Evolutionary conservation across 2,888 invertebrate species (phyloP), one percentile per base, ranked within the genome.

Genomic region (Phyto melanocephala): DNA sequence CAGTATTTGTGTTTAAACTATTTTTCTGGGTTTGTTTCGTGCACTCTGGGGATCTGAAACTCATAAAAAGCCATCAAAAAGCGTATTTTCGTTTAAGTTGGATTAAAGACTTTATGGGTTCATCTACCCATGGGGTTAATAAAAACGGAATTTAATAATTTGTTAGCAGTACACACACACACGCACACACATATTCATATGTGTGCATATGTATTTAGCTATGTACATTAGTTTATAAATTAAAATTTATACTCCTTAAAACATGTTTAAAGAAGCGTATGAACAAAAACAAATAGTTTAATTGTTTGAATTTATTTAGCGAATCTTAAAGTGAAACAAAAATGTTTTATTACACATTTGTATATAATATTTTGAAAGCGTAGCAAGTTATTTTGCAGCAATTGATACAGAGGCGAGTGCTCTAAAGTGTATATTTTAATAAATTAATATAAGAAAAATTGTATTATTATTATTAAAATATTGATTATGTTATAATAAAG

Each of bases 31-130:
- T 56, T 56, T 52, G 47, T 60, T 45, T 45, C 45, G 45, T 65
- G 20, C 22, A 15, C 52, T 33, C 33, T 42, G 28, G 52, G 33
- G 62, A 63, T 7, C n/a, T 13, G 33, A 52, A 60, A 13, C n/a
- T 17, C 35, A 45, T 58, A 71, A 47, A 60, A 71, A 24, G 50
- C 22, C 47, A 40, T 20, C 60, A 62, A 37, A 24, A 50, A 42
- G 33, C 42, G 24, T 35, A 35, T 60, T 37, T 54, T n/a, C 54
- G n/a, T 35, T 63, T 62, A 15, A 60, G 54, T 71, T 74, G 42
- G 40, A 65, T 70, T 58, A 80, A 75, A 76, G 58, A 60, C 45
- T 81, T 80, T 75, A 70, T 75, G 60, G 70, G 75, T 80, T 80
- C 76, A 71, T 65, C 52, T 45, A 80, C 76, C 75, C 80, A 50